These are phyloP conservation scores for Halcyon chelicuti DNA, from an alignment of 2,797 vertebrate species.

Conservation along the genomic window DNA sequence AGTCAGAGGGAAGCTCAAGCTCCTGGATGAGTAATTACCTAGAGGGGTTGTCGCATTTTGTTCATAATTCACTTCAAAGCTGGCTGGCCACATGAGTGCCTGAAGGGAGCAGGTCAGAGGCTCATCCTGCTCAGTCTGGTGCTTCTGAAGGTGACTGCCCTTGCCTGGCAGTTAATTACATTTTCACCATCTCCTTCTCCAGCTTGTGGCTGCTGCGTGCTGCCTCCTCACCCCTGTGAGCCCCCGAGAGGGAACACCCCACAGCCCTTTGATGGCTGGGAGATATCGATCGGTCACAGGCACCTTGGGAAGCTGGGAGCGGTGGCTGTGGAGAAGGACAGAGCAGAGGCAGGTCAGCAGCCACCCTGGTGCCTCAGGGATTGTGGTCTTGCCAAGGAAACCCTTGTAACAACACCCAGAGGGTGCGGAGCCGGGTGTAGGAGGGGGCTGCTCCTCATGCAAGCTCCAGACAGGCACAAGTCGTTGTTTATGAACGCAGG, in stretches of 20 bases:
- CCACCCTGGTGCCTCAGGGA: background rate
- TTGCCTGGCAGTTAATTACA: background rate
- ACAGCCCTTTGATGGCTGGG: fast-evolving
- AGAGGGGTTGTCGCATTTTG: background rate
- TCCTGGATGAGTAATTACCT: background rate
- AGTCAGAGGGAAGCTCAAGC: background rate
- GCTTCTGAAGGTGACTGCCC: background rate
- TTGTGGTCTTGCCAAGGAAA: background rate
- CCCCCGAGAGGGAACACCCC: fast-evolving
- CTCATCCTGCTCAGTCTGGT: background rate
- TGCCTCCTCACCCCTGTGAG: background rate
- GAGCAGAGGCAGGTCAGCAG: background rate
- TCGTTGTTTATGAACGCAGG: background rate
- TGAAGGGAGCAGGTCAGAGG: background rate
- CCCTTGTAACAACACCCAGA: background rate
- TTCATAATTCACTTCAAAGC: background rate
- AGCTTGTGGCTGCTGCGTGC: fast-evolving
- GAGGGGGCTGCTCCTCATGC: background rate
- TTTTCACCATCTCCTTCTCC: background rate
- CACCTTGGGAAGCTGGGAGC: background rate
- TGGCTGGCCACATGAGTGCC: background rate
- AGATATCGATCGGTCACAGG: background rate
- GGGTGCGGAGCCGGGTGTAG: background rate
- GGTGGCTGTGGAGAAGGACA: fast-evolving
- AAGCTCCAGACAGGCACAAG: background rate